These are phyloP conservation scores for Jacana jacana DNA, from an alignment of 2,113 vertebrate genomes.

Conservation along the genomic window DNA sequence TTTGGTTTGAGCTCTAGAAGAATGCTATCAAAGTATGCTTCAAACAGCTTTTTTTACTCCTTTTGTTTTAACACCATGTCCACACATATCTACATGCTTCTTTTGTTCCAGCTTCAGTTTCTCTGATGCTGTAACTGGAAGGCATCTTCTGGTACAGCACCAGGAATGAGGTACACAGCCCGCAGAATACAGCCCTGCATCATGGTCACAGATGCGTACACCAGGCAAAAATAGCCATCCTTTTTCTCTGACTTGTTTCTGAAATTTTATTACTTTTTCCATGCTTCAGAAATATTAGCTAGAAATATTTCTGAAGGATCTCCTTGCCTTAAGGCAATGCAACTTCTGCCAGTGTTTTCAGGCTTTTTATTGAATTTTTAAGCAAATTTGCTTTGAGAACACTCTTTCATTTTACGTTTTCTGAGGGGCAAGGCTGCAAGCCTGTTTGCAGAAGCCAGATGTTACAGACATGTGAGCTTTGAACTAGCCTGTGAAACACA, in stretches of 20 bases:
- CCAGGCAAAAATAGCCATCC: neutral
- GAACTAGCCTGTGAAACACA: neutral
- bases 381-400: constrained; percentile 28
- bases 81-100: neutral
- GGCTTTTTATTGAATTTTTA: constrained; percentile 45
- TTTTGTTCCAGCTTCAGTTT: neutral
- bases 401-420: neutral
- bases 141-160: neutral
- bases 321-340: constrained; percentile 19
- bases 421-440: neutral
- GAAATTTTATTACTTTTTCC: neutral
- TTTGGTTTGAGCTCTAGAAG: neutral
- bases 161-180: neutral
- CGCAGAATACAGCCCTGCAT: neutral
- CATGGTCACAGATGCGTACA: neutral
- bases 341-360: constrained; percentile 44
- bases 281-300: constrained; percentile 15
- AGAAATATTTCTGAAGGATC: constrained; percentile 5
- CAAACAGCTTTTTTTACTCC: neutral
- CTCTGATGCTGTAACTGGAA: neutral
- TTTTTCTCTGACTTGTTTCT: neutral
- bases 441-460: neutral
- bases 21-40: neutral
- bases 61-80: neutral
- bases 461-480: neutral